Conservation (phyloP, 2,888 invertebrate genomes). For the Plagiodera versicolora region DNA sequence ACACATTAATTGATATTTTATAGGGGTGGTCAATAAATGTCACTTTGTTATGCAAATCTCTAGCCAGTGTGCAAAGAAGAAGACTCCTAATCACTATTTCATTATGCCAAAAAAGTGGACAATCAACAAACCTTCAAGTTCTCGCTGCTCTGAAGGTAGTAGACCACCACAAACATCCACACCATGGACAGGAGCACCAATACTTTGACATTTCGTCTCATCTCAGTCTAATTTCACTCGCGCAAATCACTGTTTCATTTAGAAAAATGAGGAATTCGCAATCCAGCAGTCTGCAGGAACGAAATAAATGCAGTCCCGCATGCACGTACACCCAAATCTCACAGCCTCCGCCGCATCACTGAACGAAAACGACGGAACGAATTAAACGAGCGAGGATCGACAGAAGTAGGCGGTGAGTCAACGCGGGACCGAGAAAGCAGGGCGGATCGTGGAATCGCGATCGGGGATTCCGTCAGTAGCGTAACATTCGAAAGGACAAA, state of each 20-base stretch:
- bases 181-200: conserved; percentile 62
- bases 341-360: conserved; percentile 23
- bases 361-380: not conserved
- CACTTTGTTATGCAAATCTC: too few species aligned
- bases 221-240: conserved; percentile 39
- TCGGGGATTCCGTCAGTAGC: conserved; percentile 26
- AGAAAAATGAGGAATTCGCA: conserved; percentile 22
- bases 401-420: conserved; percentile 5
- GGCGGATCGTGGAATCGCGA: conserved; percentile 22
- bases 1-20: too few species aligned
- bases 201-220: conserved; percentile 66
- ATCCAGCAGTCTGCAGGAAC: conserved; percentile 4
- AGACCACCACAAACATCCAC: conserved; percentile 67
- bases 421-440: conserved; percentile 12
- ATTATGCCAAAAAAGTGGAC: too few species aligned
- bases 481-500: not conserved
- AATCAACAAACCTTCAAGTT: conserved; percentile 58
- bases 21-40: too few species aligned
- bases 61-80: too few species aligned
- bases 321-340: conserved; percentile 11
- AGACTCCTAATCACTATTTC: too few species aligned
- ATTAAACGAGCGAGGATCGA: not conserved
- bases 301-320: conserved; percentile 14
- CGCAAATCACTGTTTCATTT: conserved; percentile 22
- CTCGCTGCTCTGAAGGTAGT: conserved; percentile 62